phyloP scores from a whole-genome alignment of 2,888 invertebrate genomes.

The Tolmerus cingulatus region DNA sequence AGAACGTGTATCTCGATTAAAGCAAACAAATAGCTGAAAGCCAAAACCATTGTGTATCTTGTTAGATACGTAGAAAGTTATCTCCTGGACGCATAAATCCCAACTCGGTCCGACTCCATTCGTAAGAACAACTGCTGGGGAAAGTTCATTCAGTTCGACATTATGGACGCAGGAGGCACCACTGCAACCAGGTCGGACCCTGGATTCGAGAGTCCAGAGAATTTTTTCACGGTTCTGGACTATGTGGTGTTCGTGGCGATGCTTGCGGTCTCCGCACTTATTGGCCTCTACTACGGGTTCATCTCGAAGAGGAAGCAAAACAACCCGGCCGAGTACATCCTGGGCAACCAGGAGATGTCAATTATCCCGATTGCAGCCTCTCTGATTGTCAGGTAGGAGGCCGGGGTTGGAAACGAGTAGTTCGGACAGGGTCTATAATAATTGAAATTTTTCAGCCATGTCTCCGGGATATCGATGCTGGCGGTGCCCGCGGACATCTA shows the following conservation, averaged over 20 bases:
- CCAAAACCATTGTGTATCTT: background rate
- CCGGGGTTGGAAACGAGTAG: background rate
- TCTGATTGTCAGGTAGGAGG: constrained; percentile 73
- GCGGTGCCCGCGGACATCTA: constrained; percentile 81
- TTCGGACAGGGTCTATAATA: background rate
- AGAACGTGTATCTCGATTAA: background rate
- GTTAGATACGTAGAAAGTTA: background rate
- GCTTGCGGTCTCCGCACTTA: constrained; percentile 66
- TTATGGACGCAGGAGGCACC: background rate
- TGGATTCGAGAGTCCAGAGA: background rate
- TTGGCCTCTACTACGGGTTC: constrained; percentile 70
- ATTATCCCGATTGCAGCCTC: constrained; percentile 79
- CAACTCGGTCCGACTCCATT: background rate
- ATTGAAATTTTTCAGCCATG: constrained; percentile 65
- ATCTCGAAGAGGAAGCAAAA: constrained; percentile 66
- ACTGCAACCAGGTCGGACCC: background rate
- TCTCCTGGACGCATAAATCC: constrained; percentile 9
- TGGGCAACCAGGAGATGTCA: constrained; percentile 77
- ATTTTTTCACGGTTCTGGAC: constrained; percentile 57
- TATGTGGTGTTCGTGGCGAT: constrained; percentile 66
- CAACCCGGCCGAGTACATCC: constrained; percentile 73
- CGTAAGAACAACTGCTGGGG: background rate
- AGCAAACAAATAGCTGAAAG: background rate
- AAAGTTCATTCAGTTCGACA: constrained; percentile 11
- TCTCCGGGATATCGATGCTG: constrained; percentile 78